Evolutionary conservation across 2,113 vertebrate genomes (phyloP), one percentile per base, ranked within the genome.

Genomic region (Hydrochoerus hydrochaeris): DNA sequence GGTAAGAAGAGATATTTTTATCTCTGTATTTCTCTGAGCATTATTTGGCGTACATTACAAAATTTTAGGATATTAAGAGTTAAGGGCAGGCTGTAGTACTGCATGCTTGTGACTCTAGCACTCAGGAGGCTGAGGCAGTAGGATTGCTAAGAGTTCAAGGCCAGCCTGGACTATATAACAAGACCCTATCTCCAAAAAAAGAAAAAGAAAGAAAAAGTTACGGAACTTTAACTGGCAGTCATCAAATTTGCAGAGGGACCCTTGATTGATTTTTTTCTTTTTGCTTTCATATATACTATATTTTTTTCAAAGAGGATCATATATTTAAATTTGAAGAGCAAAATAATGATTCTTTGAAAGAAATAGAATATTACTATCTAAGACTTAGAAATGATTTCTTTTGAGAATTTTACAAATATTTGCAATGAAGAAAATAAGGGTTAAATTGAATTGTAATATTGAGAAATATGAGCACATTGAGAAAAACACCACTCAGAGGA

Each of bases 11-110:
- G 41, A 58, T 88, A 83, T 54, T 95, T 95, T 95, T 88, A 41
- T 73, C 44, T 95, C 26, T 90, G 26, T 22, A 41, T 95, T 93
- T 94, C 65, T 19, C 30, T 11, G 26, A 92, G 41, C 41, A 81
- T 94, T 35, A 67, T 92, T 94, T 95, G 41, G 17, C 24, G 81
- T 96, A 90, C 90, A 92, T 82, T 30, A 81, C 71, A 44, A 41
- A 75, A 71, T 90, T 95, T 95, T 90, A 96, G 80, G 30, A 35
- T 97, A 60, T 83, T 41, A 46, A 90, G 65, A 86, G 7, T 94
- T 41, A 93, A 92, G 32, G 28, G 46, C 75, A 3, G 26, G 24
- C 41, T 28, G 13, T 77, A 44, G 44, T 77, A 28, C 5, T 7
- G 3, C 44, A 77, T 1, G 26, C 26, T 44, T 30, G 6, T 12